Percentiles rank a stretch among this genome's conserved stretches.
phyloP scores from a whole-genome alignment of 2,113 vertebrate species.

The Odontophorus gujanensis region DNA sequence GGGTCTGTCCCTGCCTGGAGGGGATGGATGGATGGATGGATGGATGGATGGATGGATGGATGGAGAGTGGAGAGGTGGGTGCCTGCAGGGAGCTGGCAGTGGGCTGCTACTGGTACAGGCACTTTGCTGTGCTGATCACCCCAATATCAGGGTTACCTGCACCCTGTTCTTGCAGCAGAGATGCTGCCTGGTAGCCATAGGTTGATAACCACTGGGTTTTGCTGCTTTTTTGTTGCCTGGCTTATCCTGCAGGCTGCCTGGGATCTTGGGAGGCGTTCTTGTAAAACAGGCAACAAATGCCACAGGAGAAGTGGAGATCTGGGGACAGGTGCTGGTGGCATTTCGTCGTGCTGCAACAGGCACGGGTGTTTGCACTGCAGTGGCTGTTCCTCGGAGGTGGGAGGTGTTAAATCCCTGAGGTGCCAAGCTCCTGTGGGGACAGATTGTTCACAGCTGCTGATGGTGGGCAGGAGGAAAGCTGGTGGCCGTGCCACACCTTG shows the following conservation, averaged over 20 bases:
- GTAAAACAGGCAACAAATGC: neutral
- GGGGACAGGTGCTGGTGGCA: neutral
- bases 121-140: neutral
- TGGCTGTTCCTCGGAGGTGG: neutral
- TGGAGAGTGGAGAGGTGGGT: neutral
- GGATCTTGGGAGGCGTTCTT: neutral
- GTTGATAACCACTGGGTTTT: neutral
- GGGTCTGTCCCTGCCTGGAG: fast-evolving
- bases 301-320: fast-evolving
- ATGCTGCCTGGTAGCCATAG: neutral
- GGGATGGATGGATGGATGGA: neutral
- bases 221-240: neutral
- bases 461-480: neutral
- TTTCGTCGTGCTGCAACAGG: neutral
- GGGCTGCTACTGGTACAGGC: fast-evolving
- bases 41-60: neutral
- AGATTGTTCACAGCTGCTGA: neutral
- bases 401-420: neutral
- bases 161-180: neutral
- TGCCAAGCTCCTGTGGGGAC: neutral
- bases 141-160: neutral
- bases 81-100: neutral
- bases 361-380: fast-evolving
- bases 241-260: neutral
- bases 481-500: neutral